Conservation (phyloP, 1,140 invertebrate species). For the Bicyclus anynana region DNA sequence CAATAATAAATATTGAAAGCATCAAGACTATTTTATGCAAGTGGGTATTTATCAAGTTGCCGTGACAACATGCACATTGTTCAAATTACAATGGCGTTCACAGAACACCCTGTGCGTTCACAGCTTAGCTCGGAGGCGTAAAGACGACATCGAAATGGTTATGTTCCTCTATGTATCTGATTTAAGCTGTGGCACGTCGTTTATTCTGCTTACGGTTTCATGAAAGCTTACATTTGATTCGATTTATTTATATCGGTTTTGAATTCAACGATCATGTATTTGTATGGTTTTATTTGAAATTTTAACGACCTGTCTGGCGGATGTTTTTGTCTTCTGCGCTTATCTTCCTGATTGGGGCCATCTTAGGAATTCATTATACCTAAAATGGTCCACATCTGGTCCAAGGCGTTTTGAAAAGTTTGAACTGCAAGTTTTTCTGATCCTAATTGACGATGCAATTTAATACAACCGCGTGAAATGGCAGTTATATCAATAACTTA, state of each 20-base stretch:
- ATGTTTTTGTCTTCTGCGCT: too few species aligned
- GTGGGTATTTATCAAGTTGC: background rate
- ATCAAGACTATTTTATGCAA: background rate
- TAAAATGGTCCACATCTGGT: too few species aligned
- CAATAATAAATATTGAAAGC: background rate
- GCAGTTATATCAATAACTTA: too few species aligned
- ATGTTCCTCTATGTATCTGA: slow-evolving; percentile 69
- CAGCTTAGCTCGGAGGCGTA: slow-evolving; percentile 50
- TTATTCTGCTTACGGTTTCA: slow-evolving; percentile 56
- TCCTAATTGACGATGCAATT: too few species aligned
- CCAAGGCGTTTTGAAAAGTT: too few species aligned
- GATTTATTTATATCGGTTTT: slow-evolving; percentile 32
- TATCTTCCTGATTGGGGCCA: too few species aligned
- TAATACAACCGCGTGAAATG: too few species aligned
- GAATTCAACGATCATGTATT: background rate
- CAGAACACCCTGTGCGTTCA: slow-evolving; percentile 26
- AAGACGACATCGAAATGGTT: slow-evolving; percentile 63
- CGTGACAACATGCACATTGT: slow-evolving; percentile 3
- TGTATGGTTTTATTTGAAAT: background rate
- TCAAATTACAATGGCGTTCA: background rate
- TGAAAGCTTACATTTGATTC: slow-evolving; percentile 50
- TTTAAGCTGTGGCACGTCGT: slow-evolving; percentile 63
- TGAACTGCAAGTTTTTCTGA: too few species aligned
- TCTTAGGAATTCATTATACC: too few species aligned
- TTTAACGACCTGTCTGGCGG: too few species aligned